Base-by-base conservation (phyloP, 1,140 invertebrate species). In the Odontomachus brunneus region DNA sequence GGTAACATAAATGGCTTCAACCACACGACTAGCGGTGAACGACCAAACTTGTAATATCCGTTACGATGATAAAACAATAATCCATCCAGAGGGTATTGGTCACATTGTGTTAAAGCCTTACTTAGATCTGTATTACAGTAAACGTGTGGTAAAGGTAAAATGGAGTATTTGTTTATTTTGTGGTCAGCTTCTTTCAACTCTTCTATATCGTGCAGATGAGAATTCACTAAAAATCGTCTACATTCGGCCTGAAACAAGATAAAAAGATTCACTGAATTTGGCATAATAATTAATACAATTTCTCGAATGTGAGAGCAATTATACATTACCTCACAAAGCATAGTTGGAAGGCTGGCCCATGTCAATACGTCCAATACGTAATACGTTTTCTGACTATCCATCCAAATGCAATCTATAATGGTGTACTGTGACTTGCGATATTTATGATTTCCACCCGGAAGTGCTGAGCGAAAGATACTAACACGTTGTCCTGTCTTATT, bases 21-120 rank as follows among this genome's bases (percentile, higher is more conserved):
- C 98, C 98, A 99, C 2, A 97, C 96, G 0, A 98, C 97, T 15
- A 99, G 93, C 0, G 98, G 98, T 0, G 98, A 98, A 49, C 94
- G 91, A 14, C 97, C 97, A 85, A 96, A 95, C 11, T 95, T 95
- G 88, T 99, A 99, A 85, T 96, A 96, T 0, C 96, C 95, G 84
- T 96, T 94, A 88, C 96, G 96, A 91, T 98, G 97, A 91, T 97
- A 98, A 93, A 98, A 98, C 26, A 98, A 90, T 17, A 98, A 66
- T 0, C 97, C 97, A 93, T 98, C 97, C 33, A 97, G 87, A 24
- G 90, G 74, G 2, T 95, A 92, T 38, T 90, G 75, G 1, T 88
- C 84, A 69, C 22, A 91, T 91, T 84, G 92, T 88, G 17, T 75
- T 84, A 89, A 85, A 84, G 84, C 93, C 82, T 90, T 92, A 87